These are phyloP conservation scores for Autographa gamma DNA, from an alignment of 2,888 invertebrate species.

Conservation along the genomic window DNA sequence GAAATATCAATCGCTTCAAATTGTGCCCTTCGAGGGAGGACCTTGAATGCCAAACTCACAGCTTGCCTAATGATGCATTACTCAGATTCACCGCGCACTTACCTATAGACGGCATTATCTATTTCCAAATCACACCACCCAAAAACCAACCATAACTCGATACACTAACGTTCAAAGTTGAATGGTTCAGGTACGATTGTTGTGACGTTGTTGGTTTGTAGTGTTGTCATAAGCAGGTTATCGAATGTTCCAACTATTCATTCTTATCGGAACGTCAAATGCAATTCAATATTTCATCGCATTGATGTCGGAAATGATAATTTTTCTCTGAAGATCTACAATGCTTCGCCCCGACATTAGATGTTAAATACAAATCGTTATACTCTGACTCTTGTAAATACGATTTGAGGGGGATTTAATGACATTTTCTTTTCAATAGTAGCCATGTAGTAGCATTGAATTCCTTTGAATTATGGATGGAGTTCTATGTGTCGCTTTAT, in stretches of 20 bases:
- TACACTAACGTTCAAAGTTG: constrained; percentile 7
- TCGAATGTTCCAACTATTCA: constrained; percentile 69
- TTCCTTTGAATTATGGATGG: too few relatives aligned
- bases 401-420: background rate
- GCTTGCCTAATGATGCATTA: constrained; percentile 75
- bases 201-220: constrained; percentile 33
- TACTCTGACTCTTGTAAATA: constrained; percentile 29
- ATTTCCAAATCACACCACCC: constrained; percentile 9
- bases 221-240: constrained; percentile 68
- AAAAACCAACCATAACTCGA: constrained; percentile 33
- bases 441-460: background rate
- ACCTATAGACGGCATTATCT: constrained; percentile 59
- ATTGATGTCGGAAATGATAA: constrained; percentile 56
- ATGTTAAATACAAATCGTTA: constrained; percentile 44
- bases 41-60: constrained; percentile 78
- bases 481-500: too few relatives aligned
- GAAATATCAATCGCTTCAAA: constrained; percentile 77
- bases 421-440: background rate
- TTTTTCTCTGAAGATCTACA: constrained; percentile 45
- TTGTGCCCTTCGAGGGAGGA: constrained; percentile 70
- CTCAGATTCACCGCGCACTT: constrained; percentile 70
- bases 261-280: constrained; percentile 69
- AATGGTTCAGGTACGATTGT: constrained; percentile 7
- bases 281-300: constrained; percentile 61
- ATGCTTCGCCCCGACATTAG: constrained; percentile 18